Evolutionary conservation across 1,140 invertebrate genomes (phyloP), one percentile per base, ranked within the genome.

Genomic region (Lordiphosa mommai): DNA sequence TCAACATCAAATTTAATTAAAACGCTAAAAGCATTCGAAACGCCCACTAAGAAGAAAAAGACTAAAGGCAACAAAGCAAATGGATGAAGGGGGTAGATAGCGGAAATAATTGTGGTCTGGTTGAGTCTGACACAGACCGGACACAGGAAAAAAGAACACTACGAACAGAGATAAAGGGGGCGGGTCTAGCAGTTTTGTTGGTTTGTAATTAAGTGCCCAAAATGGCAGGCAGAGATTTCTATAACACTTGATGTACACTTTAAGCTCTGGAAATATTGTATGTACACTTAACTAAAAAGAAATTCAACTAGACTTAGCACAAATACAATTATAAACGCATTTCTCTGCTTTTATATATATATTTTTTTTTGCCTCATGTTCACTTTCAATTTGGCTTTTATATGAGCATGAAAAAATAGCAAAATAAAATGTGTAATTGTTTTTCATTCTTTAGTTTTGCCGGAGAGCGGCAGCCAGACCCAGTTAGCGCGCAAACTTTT

Each of bases 1-100:
- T 84, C 72, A 84, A 65, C 77, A 84, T 84, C 64, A 84, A 77
- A 84, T 84, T 84, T 84, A 84, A 84, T 84, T 84, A 84, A 77
- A 76, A 82, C 69, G 79, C 72, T 84, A 77, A 84, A 77, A 82
- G 77, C 77, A 82, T 80, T 56, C 55, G 40, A 57, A 52, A 71
- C 55, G 50, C 58, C 63, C 73, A 12, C 64, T 40, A 72, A 37
- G 30, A 12, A 56, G 36, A 36, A 52, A 29, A n/a, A 6, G 17
- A 34, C 12, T 10, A 56, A 58, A 41, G 37, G 51, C 17, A 30
- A 16, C 60, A 43, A 48, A 36, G 44, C 43, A 57, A 49, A 53
- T 60, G 41, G 36, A 32, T 55, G 30, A 43, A 23, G 37, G 29
- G 33, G 40, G 20, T 53, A 59, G 65, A 67, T 74, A 74, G 82